Conservation (phyloP, 2,888 invertebrate species). For the Polylopha cassiicola region DNA sequence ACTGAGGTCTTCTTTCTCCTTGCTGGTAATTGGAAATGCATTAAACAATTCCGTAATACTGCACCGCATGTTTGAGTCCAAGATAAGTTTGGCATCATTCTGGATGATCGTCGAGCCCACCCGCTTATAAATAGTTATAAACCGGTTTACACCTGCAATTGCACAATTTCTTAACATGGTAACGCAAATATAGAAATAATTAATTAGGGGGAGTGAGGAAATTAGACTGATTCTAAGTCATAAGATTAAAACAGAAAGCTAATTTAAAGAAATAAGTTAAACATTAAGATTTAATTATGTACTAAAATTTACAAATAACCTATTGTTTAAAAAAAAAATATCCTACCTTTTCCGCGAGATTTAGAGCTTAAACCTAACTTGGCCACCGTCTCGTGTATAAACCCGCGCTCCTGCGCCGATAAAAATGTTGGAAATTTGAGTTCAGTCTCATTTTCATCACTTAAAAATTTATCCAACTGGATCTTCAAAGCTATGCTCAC, state of each 20-base stretch:
- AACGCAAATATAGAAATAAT: neutral
- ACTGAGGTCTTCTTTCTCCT: constrained; percentile 83
- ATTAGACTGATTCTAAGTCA: neutral
- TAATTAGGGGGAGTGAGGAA: too few relatives aligned
- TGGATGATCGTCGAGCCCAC: constrained; percentile 82
- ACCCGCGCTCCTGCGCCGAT: constrained; percentile 86
- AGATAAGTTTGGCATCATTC: constrained; percentile 79
- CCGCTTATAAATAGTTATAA: constrained; percentile 83
- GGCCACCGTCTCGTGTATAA: constrained; percentile 84
- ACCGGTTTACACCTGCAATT: constrained; percentile 81
- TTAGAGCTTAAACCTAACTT: constrained; percentile 85
- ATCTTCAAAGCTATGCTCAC: constrained; percentile 71
- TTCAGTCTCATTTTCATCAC: constrained; percentile 69
- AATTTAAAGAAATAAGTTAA: too few relatives aligned
- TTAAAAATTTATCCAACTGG: constrained; percentile 65
- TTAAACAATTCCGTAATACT: constrained; percentile 79
- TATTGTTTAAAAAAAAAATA: constrained; percentile 9
- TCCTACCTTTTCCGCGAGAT: constrained; percentile 86
- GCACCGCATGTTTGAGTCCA: constrained; percentile 80
- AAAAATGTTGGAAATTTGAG: constrained; percentile 84
- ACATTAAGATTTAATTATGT: constrained; percentile 6
- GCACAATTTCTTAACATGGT: too few relatives aligned
- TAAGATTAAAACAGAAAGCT: too few relatives aligned
- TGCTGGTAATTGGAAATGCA: constrained; percentile 81
- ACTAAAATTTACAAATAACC: constrained; percentile 16